Percentiles rank a stretch among this genome's conserved stretches.
Evolutionary conservation across 2,113 vertebrate genomes (phyloP).

Genomic region (Equus przewalskii): DNA sequence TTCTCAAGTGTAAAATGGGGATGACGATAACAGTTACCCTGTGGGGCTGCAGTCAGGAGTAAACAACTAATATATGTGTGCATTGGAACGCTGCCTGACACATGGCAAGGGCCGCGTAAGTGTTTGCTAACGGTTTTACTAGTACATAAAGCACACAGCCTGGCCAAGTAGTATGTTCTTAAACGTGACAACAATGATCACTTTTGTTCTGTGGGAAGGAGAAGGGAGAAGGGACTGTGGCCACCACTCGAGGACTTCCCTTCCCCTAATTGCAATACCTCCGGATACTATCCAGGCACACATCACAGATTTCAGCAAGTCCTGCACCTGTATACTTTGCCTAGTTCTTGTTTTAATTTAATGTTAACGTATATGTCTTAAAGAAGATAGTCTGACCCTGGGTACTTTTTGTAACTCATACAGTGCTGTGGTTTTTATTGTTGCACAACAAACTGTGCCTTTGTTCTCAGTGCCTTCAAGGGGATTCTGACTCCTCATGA

Average conservation of each 20-base stretch:
- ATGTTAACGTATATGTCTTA: neutral
- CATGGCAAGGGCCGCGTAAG: rapidly evolving
- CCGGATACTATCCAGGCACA: neutral
- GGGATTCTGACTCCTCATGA: too few species aligned
- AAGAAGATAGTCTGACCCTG: neutral
- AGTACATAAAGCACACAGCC: neutral
- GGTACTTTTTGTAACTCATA: neutral
- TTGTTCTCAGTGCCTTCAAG: too few species aligned
- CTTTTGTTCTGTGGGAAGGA: neutral
- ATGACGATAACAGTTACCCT: neutral
- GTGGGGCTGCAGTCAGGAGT: neutral
- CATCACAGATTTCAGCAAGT: neutral
- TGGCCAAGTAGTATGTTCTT: neutral
- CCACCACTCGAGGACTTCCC: neutral
- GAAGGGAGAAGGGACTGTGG: neutral
- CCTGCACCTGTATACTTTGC: neutral
- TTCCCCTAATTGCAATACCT: neutral
- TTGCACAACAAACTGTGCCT: neutral
- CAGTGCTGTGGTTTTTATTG: neutral
- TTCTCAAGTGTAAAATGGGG: neutral
- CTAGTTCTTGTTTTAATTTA: neutral
- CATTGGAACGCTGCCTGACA: neutral
- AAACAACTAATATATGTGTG: neutral
- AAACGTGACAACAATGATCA: neutral
- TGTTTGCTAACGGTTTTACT: neutral